phyloP scores from a whole-genome alignment of 2,113 vertebrate species.

The Accipiter cooperii region DNA sequence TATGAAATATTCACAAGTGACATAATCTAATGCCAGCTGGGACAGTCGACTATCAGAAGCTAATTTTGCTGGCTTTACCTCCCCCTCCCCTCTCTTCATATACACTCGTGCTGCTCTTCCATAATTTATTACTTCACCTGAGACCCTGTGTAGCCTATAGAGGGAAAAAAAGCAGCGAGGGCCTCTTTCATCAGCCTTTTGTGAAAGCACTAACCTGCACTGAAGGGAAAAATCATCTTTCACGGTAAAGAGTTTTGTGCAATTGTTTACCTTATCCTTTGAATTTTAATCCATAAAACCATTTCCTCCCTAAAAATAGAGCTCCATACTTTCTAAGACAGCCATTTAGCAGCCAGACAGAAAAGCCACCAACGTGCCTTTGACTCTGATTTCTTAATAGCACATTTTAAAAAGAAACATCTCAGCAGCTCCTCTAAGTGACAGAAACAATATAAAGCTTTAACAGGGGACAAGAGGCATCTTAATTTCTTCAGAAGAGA shows the following conservation, averaged over 20 bases:
- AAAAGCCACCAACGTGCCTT: background rate
- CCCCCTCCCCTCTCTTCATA: background rate
- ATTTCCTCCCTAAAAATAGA: background rate
- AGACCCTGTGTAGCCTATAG: background rate
- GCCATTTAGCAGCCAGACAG: background rate
- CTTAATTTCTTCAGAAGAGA: background rate
- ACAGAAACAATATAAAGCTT: background rate
- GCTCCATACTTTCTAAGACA: background rate
- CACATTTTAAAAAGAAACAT: background rate
- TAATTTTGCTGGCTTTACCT: background rate
- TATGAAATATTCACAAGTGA: conserved; percentile 10
- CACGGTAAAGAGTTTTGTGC: fast-evolving
- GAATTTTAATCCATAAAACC: conserved; percentile 21
- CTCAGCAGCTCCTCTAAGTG: background rate
- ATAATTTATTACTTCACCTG: background rate
- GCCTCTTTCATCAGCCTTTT: background rate
- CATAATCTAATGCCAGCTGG: conserved; percentile 6
- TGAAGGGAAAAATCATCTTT: background rate
- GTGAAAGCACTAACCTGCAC: background rate
- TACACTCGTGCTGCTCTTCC: background rate
- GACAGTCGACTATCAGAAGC: background rate
- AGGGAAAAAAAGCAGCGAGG: background rate
- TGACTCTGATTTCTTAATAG: background rate
- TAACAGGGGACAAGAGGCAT: background rate
- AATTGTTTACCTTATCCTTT: conserved; percentile 12